Conservation (phyloP, 2,888 invertebrate genomes). For the Caenorhabditis sp. region DNA sequence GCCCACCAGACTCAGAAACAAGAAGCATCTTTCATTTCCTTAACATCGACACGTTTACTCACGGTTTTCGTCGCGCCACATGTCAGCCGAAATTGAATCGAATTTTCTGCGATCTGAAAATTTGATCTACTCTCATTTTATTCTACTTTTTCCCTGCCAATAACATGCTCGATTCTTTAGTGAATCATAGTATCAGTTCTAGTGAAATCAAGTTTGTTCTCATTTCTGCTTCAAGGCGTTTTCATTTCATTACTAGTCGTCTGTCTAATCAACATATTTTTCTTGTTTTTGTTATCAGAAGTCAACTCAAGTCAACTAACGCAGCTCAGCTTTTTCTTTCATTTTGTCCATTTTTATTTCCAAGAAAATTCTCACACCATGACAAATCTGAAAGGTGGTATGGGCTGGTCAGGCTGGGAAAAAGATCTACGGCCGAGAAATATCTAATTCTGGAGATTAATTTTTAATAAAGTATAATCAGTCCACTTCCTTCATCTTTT, state of each 20-base stretch:
- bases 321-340: not conserved
- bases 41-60: not conserved
- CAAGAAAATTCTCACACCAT: no score
- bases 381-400: no score
- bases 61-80: not conserved
- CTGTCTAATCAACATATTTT: not conserved
- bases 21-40: not conserved
- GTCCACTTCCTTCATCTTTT: no score
- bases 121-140: conserved; percentile 12
- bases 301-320: not conserved
- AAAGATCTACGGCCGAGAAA: no score
- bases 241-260: not conserved
- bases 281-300: not conserved
- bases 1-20: not conserved
- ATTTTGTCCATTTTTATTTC: no score
- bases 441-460: no score
- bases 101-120: conserved; percentile 26
- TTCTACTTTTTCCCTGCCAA: conserved; percentile 11
- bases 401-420: no score
- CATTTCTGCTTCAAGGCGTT: conserved; percentile 2
- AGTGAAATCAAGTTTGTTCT: not conserved
- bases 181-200: not conserved
- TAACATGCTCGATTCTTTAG: no score
- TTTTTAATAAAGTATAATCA: no score
- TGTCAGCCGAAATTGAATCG: conserved; percentile 9